These are phyloP conservation scores for Patella caerulea DNA, from an alignment of 2,888 invertebrate genomes.

Conservation along the genomic window DNA sequence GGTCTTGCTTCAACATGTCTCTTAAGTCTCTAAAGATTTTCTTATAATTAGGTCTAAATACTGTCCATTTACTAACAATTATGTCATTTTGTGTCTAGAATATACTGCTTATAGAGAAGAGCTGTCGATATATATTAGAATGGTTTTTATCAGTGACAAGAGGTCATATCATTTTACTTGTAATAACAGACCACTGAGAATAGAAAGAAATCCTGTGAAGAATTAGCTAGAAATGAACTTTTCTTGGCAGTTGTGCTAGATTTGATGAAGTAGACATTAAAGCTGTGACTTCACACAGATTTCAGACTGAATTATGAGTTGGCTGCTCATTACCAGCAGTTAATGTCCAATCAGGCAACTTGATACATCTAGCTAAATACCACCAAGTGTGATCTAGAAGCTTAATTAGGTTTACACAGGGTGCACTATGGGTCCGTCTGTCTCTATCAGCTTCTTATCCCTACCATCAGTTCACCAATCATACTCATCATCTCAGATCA, in stretches of 20 bases:
- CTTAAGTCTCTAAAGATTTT: too few species aligned
- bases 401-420: constrained; percentile 11
- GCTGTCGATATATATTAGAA: constrained; percentile 17
- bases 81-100: too few species aligned
- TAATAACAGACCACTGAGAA: too few species aligned
- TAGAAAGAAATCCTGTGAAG: too few species aligned
- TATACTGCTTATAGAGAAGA: constrained; percentile 8
- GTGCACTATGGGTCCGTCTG: constrained; percentile 8
- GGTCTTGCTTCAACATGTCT: too few species aligned
- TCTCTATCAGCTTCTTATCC: background rate
- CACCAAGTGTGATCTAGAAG: background rate
- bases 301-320: constrained; percentile 10
- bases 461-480: constrained; percentile 7
- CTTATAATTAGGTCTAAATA: too few species aligned
- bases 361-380: constrained; percentile 8
- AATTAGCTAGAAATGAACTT: background rate
- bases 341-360: constrained; percentile 11
- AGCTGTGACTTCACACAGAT: constrained; percentile 13
- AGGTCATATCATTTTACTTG: background rate
- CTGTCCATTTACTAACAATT: too few species aligned
- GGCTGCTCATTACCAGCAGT: constrained; percentile 5
- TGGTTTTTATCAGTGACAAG: constrained; percentile 15
- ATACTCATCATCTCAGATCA: background rate
- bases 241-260: constrained; percentile 4
- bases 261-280: constrained; percentile 13